A percentile compares a stretch with the other conserved stretches of the same genome.
These are phyloP conservation scores for Myiotriccus ornatus DNA, from an alignment of 2,797 vertebrate species.

Conservation along the genomic window DNA sequence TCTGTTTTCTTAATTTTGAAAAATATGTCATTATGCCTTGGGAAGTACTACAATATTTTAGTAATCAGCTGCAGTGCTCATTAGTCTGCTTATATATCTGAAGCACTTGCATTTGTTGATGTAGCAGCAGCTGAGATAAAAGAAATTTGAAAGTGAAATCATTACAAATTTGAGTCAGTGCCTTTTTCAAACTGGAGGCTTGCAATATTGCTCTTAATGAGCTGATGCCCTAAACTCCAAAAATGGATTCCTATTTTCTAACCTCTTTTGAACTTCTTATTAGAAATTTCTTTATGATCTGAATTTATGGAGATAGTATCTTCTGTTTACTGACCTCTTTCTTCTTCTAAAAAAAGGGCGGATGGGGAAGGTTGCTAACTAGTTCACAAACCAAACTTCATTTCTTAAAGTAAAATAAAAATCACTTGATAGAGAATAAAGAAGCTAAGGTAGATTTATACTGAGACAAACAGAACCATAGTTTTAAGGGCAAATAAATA, in stretches of 20 bases:
- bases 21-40: slow-evolving; percentile 70
- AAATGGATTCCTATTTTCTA: slow-evolving; percentile 66
- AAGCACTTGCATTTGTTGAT: slow-evolving; percentile 77
- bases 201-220: slow-evolving; percentile 75
- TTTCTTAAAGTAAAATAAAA: neutral
- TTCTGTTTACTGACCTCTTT: slow-evolving; percentile 47
- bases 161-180: slow-evolving; percentile 74
- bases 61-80: slow-evolving; percentile 76
- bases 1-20: slow-evolving; percentile 57
- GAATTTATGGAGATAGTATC: slow-evolving; percentile 23
- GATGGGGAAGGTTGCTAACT: neutral
- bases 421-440: neutral
- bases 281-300: slow-evolving; percentile 52
- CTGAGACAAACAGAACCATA: neutral
- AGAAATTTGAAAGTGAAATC: slow-evolving; percentile 80
- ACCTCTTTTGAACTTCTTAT: slow-evolving; percentile 72
- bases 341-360: neutral
- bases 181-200: slow-evolving; percentile 67
- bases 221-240: slow-evolving; percentile 68
- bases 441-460: neutral
- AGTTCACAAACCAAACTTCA: neutral
- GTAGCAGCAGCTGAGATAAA: slow-evolving; percentile 76
- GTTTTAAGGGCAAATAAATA: neutral
- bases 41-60: slow-evolving; percentile 74
- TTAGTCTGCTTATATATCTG: slow-evolving; percentile 76